Evolutionary conservation across 35 echinoderm and acorn worm genomes (phyloP), one percentile per base, ranked within the genome.

Genomic region (Amphiura filiformis): DNA sequence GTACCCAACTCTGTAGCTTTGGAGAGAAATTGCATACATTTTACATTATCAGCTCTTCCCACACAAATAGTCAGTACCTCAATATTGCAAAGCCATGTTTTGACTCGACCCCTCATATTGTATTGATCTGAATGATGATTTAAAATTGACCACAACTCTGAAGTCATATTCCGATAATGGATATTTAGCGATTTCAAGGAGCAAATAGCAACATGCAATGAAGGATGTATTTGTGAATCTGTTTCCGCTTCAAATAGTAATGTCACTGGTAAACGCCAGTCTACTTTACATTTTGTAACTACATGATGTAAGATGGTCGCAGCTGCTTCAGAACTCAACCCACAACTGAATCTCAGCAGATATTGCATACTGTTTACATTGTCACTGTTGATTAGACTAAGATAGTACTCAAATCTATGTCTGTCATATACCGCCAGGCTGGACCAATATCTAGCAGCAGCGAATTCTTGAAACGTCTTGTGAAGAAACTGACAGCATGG

Each of bases 341-440:
- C 61, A 70, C 61, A 70, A 30, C 61, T 13, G 26, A 70, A 70
- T 23, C 61, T 11, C 28, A 70, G 28, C 9, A 70, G 61, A 70
- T 70, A 70, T 70, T 70, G 61, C 61, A 70, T 70, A 70, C 61
- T 70, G 7, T 70, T 70, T 2, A 70, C 61, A 70, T 70, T 70
- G 15, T n/a, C 26, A 3, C 2, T 70, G 26, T 70, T 70, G 61
- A 70, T 70, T 11, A 2, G 4, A 70, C 26, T 70, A 5, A 70
- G 26, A 30, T 70, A 70, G 61, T 70, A 70, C 61, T 70, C 28
- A 70, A 70, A 70, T 23, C 61, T 11, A 3, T 11, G 1, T 30
- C 61, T 70, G 61, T 70, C 61, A 11, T 11, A 26, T 70, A n/a
- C 9, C 2, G 26, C 61, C 26, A 70, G 26, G 26, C 61, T 70